A percentile compares a stretch with the other conserved stretches of the same genome.
Conservation (phyloP, 2,888 invertebrate genomes). For the Antheraea assamensis region DNA sequence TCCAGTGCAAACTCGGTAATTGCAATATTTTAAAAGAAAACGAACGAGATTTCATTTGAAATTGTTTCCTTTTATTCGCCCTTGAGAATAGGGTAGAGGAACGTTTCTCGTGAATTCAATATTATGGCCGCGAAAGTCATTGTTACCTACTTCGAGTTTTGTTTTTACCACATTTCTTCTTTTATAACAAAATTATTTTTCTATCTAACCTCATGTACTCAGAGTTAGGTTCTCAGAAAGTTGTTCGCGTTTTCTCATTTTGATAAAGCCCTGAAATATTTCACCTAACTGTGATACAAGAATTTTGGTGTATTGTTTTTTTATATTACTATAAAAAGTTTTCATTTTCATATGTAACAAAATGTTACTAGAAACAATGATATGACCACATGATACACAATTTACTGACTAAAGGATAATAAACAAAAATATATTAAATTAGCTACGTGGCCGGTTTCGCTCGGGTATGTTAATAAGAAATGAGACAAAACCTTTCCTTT, state of each 20-base stretch:
- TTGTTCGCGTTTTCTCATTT: not conserved
- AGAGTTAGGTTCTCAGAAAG: not conserved
- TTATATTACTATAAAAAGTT: not conserved
- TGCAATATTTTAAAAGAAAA: constrained; percentile 34
- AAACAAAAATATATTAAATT: not conserved
- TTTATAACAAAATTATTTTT: constrained; percentile 11
- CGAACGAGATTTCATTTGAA: constrained; percentile 31
- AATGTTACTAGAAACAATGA: not conserved
- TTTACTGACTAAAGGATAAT: not conserved
- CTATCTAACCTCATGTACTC: not conserved
- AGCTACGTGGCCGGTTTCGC: too few species aligned
- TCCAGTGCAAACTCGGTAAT: constrained; percentile 44
- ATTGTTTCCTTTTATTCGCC: constrained; percentile 33
- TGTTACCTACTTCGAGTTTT: constrained; percentile 8
- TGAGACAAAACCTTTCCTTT: too few species aligned
- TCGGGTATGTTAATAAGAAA: too few species aligned
- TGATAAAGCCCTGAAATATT: not conserved
- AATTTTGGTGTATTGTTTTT: not conserved
- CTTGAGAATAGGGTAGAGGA: constrained; percentile 20
- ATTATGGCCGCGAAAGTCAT: constrained; percentile 1
- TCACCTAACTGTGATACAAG: not conserved
- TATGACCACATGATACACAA: not conserved
- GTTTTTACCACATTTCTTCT: not conserved
- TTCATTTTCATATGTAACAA: not conserved
- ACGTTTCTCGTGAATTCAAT: constrained; percentile 7